Evolutionary conservation across 2,888 invertebrate species (phyloP).

Genomic region (Iselma pallidipennis): DNA sequence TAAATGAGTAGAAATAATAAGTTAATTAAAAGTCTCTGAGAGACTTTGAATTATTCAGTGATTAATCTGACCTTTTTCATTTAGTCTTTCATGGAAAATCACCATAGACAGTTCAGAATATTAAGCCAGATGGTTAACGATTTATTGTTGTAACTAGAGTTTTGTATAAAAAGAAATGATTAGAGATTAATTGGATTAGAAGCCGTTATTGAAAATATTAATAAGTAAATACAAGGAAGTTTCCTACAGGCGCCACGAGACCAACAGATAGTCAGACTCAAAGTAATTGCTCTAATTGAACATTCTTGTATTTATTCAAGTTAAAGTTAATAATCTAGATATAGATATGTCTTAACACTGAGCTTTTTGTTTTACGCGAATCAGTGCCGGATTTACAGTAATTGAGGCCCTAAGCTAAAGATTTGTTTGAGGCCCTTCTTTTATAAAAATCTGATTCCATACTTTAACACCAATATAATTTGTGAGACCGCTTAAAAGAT

Average conservation of each 20-base stretch:
- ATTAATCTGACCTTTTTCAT: constrained; percentile 15
- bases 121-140: background rate
- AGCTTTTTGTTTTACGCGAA: too few species aligned
- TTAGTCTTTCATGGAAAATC: background rate
- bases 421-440: too few species aligned
- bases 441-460: too few species aligned
- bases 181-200: background rate
- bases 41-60: background rate
- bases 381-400: too few species aligned
- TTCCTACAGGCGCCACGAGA: background rate
- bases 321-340: too few species aligned
- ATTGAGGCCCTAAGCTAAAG: too few species aligned
- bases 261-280: background rate
- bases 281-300: background rate
- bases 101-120: background rate
- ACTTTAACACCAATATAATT: too few species aligned
- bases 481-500: too few species aligned
- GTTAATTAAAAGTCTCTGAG: background rate
- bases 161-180: background rate
- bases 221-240: background rate
- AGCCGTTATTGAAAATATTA: background rate
- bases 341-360: too few species aligned
- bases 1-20: background rate
- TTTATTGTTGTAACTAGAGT: background rate
- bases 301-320: background rate